Conservation (phyloP, 1,140 invertebrate species). For the Drosophila punjabiensis region DNA sequence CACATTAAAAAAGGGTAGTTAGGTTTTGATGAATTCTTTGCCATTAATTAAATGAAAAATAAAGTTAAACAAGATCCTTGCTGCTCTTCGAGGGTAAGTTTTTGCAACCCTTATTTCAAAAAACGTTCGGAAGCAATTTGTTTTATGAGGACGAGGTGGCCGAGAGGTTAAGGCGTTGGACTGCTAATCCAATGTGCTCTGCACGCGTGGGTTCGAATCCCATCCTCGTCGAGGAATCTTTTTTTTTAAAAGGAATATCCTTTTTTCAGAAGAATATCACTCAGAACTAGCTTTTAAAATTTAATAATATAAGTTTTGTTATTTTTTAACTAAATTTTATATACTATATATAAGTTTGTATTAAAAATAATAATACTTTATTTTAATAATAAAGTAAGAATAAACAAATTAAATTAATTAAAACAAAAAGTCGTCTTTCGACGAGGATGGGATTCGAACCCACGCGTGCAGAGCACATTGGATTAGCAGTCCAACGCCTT, state of each 20-base stretch:
- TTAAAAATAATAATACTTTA: not conserved
- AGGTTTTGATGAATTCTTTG: not conserved
- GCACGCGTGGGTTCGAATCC: constrained; percentile 95
- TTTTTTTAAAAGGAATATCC: not conserved
- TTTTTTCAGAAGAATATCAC: not conserved
- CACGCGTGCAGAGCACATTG: constrained; percentile 91
- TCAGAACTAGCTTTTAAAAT: not conserved
- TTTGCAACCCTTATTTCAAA: constrained; percentile 1
- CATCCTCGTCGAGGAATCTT: constrained; percentile 90
- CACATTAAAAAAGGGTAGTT: no score
- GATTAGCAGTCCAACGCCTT: constrained; percentile 95
- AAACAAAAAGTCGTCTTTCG: constrained; percentile 79
- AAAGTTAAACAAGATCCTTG: not conserved
- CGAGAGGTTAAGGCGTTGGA: constrained; percentile 96
- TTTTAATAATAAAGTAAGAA: not conserved
- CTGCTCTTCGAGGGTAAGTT: not conserved
- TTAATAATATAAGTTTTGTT: not conserved
- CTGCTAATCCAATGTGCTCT: constrained; percentile 91
- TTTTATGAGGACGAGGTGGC: constrained; percentile 90
- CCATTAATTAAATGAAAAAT: not conserved
- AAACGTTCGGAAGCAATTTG: not conserved
- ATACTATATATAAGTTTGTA: not conserved
- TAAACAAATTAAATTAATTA: not conserved
- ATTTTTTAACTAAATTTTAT: not conserved
- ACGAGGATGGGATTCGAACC: constrained; percentile 96